Evolutionary conservation across 2,797 vertebrate genomes (phyloP).

Genomic region (Myotis planiceps): DNA sequence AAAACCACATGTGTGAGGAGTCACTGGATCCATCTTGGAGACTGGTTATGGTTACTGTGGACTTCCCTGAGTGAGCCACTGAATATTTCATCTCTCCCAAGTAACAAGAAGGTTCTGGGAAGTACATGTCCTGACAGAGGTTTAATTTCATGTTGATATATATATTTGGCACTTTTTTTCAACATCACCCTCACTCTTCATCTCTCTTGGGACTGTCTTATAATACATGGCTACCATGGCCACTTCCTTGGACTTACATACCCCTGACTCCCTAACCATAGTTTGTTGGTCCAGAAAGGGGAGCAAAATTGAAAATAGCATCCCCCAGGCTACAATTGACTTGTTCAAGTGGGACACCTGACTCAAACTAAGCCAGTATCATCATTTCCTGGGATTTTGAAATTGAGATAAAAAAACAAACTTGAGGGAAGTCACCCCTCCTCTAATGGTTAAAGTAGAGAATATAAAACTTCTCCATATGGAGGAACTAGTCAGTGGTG

Average conservation of each 20-base stretch:
- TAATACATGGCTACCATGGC: background rate
- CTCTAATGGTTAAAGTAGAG: background rate
- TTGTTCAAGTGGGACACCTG: background rate
- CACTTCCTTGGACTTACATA: background rate
- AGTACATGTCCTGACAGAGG: background rate
- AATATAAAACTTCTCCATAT: background rate
- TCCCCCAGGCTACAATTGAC: background rate
- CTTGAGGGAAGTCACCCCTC: background rate
- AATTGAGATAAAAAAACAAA: background rate
- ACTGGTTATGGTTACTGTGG: background rate
- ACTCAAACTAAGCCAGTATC: background rate
- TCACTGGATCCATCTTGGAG: background rate
- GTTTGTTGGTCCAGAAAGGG: background rate
- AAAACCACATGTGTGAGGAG: background rate
- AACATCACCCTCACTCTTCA: background rate
- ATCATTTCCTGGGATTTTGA: background rate
- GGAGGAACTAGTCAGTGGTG: background rate
- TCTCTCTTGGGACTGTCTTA: background rate
- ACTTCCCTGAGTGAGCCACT: background rate
- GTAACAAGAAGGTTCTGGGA: background rate
- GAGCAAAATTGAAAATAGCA: background rate
- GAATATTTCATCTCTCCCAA: too few relatives aligned
- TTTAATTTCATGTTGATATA: background rate
- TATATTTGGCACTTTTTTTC: background rate
- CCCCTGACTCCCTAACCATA: background rate